A percentile compares a stretch with the other conserved stretches of the same genome.
These are phyloP conservation scores for Oncopodura yosiiana DNA, from an alignment of 1,140 invertebrate genomes.

Conservation along the genomic window DNA sequence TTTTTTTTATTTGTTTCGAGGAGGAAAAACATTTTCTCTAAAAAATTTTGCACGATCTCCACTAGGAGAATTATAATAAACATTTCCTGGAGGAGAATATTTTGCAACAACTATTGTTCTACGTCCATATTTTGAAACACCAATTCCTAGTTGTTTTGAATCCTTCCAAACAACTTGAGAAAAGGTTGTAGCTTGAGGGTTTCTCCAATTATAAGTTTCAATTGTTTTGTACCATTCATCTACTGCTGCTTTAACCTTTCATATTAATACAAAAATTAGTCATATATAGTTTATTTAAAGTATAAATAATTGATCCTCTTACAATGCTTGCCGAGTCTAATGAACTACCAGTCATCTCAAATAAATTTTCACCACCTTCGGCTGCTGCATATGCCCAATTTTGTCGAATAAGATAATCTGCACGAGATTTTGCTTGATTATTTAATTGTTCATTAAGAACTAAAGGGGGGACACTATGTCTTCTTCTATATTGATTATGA, in stretches of 20 bases:
- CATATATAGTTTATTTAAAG: too few relatives aligned
- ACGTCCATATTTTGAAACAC: conserved; percentile 6
- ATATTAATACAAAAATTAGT: too few relatives aligned
- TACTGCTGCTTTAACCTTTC: conserved; percentile 17
- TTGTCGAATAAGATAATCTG: conserved; percentile 16
- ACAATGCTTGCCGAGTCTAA: background rate
- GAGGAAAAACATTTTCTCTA: conserved; percentile 23
- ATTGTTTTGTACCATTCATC: conserved; percentile 16
- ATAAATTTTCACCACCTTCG: conserved; percentile 20
- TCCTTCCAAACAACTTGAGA: conserved; percentile 25
- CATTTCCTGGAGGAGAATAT: conserved; percentile 23
- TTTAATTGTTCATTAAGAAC: conserved; percentile 15
- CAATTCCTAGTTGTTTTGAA: conserved; percentile 17
- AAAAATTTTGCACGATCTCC: conserved; percentile 21
- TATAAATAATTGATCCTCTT: too few relatives aligned
- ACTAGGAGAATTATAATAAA: conserved; percentile 13
- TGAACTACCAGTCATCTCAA: conserved; percentile 12
- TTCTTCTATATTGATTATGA: conserved; percentile 5
- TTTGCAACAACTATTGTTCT: conserved; percentile 22
- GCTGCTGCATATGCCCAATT: background rate
- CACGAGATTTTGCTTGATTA: conserved; percentile 15
- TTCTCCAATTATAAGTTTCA: conserved; percentile 11
- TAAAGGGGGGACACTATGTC: background rate
- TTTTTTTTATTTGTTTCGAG: too few relatives aligned
- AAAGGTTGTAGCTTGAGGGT: conserved; percentile 16